Conservation (phyloP, 2,113 vertebrate genomes). For the Aegithalos caudatus region DNA sequence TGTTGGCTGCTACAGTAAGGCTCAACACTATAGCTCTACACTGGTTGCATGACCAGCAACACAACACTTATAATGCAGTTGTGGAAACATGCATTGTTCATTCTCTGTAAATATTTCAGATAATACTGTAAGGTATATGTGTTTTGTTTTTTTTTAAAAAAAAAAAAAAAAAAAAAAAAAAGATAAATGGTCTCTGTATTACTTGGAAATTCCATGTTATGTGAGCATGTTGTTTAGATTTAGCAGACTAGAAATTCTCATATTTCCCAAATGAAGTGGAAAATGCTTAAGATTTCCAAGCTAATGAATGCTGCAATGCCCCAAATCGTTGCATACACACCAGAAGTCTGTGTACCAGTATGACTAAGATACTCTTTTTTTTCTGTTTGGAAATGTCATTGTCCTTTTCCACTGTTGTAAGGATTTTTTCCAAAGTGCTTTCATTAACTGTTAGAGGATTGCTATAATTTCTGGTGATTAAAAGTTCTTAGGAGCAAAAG, state of each 20-base stretch:
- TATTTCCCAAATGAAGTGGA: background rate
- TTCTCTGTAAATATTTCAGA: background rate
- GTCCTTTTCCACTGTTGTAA: background rate
- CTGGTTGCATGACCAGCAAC: background rate
- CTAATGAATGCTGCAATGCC: background rate
- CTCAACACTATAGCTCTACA: background rate
- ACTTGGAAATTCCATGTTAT: background rate
- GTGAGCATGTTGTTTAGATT: background rate
- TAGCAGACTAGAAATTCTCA: background rate
- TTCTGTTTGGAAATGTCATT: background rate
- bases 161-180: background rate
- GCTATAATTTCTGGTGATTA: background rate
- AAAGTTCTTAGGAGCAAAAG: background rate
- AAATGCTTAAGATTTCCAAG: background rate
- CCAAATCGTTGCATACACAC: background rate
- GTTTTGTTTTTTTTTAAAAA: no score
- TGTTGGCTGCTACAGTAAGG: background rate
- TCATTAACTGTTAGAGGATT: background rate
- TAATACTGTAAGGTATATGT: background rate
- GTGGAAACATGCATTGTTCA: background rate
- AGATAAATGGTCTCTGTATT: rapidly evolving
- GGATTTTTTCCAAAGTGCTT: background rate
- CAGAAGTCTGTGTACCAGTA: background rate
- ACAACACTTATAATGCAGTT: background rate
- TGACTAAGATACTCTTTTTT: background rate